Conservation (phyloP, 2,113 vertebrate genomes). For the Mobula hypostoma region DNA sequence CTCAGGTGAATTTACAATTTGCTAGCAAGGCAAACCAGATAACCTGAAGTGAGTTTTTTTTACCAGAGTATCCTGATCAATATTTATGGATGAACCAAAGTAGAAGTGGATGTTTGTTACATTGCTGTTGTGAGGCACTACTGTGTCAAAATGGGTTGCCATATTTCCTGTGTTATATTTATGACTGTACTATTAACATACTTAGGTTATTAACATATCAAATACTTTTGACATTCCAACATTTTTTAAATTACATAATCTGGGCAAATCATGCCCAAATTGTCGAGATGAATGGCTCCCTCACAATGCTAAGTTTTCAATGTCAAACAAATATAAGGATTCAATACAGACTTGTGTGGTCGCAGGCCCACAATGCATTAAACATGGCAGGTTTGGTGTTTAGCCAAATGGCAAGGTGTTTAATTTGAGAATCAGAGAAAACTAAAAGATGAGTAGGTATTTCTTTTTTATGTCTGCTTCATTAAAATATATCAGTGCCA, state of each 20-base stretch:
- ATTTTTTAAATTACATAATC: neutral
- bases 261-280: neutral
- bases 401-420: neutral
- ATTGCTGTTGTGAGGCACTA: neutral
- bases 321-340: neutral
- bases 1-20: neutral
- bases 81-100: neutral
- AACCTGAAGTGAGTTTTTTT: neutral
- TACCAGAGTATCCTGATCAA: neutral
- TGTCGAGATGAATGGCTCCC: neutral
- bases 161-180: too few species aligned
- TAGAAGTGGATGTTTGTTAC: neutral
- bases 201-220: neutral
- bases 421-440: neutral
- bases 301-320: neutral
- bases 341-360: neutral
- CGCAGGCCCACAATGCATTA: neutral
- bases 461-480: neutral
- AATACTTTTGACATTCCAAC: neutral
- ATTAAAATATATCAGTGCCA: neutral
- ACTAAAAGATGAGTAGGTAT: neutral
- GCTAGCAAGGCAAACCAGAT: neutral
- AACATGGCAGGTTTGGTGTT: neutral
- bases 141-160: neutral
- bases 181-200: neutral